Evolutionary conservation across 2,797 vertebrate genomes (phyloP).

Genomic region (Remorina albescens): DNA sequence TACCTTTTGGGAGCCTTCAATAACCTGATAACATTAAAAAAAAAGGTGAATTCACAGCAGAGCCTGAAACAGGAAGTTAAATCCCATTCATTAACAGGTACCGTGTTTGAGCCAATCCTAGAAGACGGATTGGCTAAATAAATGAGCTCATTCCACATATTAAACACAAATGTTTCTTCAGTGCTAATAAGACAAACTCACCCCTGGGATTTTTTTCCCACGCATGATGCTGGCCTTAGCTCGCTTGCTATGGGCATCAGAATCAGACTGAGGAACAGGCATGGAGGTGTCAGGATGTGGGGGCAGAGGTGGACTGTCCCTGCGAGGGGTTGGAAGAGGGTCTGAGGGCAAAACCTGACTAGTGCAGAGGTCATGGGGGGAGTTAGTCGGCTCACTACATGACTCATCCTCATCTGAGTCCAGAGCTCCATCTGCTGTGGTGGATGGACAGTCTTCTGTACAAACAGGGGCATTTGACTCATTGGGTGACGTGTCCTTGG

Average conservation of each 20-base stretch:
- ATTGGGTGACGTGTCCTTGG: slow-evolving; percentile 86
- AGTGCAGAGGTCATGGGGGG: slow-evolving; percentile 54
- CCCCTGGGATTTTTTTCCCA: slow-evolving; percentile 72
- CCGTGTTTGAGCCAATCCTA: no score
- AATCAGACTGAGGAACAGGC: slow-evolving; percentile 89
- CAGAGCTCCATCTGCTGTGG: slow-evolving; percentile 87
- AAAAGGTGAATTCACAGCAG: background rate
- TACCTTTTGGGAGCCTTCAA: slow-evolving; percentile 57
- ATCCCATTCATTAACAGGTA: no score
- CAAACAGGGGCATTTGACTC: slow-evolving; percentile 88
- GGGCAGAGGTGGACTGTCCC: slow-evolving; percentile 88
- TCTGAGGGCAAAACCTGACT: slow-evolving; percentile 79
- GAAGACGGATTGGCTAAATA: no score
- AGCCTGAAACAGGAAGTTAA: no score
- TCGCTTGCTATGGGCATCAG: slow-evolving; percentile 70
- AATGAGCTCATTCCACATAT: background rate
- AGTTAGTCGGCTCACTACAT: slow-evolving; percentile 71
- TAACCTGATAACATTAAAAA: slow-evolving; percentile 52
- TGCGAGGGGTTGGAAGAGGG: slow-evolving; percentile 86
- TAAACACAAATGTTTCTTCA: background rate
- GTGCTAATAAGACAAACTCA: slow-evolving; percentile 56
- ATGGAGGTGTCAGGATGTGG: slow-evolving; percentile 91
- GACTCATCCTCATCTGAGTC: slow-evolving; percentile 91
- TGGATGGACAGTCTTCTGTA: slow-evolving; percentile 88
- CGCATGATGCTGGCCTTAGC: slow-evolving; percentile 66